These are phyloP conservation scores for Odontocerum albicorne DNA, from an alignment of 2,888 invertebrate genomes.

Conservation along the genomic window DNA sequence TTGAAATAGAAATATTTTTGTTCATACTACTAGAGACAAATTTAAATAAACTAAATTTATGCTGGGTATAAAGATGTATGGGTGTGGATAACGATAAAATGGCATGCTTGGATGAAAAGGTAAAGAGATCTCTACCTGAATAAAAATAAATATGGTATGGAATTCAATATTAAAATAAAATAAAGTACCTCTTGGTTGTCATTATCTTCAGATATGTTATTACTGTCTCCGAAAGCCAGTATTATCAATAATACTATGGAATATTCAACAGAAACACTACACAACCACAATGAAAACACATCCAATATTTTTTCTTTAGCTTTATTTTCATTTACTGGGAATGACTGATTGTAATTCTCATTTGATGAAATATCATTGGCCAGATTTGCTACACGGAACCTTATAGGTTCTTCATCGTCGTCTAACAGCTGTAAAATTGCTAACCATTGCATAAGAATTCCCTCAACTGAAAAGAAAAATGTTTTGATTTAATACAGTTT, in stretches of 20 bases:
- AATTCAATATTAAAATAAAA: too few relatives aligned
- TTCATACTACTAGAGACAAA: too few relatives aligned
- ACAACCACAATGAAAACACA: constrained; percentile 22
- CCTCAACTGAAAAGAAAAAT: constrained; percentile 46
- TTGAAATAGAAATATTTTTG: too few relatives aligned
- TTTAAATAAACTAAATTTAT: too few relatives aligned
- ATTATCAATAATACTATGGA: constrained; percentile 39
- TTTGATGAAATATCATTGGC: constrained; percentile 9
- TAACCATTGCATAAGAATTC: constrained; percentile 45
- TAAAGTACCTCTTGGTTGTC: constrained; percentile 45
- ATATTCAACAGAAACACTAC: constrained; percentile 19
- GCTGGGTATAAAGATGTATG: too few relatives aligned
- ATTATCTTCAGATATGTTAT: constrained; percentile 43
- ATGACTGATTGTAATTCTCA: neutral
- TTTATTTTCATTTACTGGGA: constrained; percentile 37
- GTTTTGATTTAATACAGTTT: too few relatives aligned
- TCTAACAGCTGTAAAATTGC: constrained; percentile 54
- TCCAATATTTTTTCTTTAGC: constrained; percentile 37
- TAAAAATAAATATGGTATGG: too few relatives aligned
- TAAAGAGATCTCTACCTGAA: too few relatives aligned
- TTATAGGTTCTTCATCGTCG: constrained; percentile 52
- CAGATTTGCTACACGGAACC: constrained; percentile 40
- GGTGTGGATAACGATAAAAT: too few relatives aligned
- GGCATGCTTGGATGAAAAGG: too few relatives aligned
- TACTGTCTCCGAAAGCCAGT: constrained; percentile 47